These are phyloP conservation scores for Hypena proboscidalis DNA, from an alignment of 2,888 invertebrate species.

Conservation along the genomic window DNA sequence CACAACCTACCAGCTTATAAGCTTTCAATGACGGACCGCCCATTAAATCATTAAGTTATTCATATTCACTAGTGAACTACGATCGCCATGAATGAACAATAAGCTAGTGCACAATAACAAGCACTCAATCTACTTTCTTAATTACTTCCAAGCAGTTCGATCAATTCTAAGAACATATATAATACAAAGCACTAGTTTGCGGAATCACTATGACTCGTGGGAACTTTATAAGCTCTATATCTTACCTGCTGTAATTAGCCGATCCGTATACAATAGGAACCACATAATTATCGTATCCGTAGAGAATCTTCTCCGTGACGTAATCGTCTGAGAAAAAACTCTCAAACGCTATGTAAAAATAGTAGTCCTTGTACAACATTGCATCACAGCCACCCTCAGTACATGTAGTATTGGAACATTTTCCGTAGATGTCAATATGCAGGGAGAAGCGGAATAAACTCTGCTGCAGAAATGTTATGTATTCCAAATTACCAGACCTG, in stretches of 20 bases:
- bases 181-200: constrained; percentile 6
- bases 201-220: constrained; percentile 19
- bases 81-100: too few species aligned
- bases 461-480: constrained; percentile 55
- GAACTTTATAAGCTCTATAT: constrained; percentile 17
- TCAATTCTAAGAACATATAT: constrained; percentile 7
- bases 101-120: too few species aligned
- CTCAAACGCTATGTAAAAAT: constrained; percentile 69
- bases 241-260: constrained; percentile 84
- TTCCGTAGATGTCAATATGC: constrained; percentile 58
- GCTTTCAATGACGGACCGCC: too few species aligned
- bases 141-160: constrained; percentile 5
- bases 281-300: constrained; percentile 83
- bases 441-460: constrained; percentile 57
- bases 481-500: constrained; percentile 47
- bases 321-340: constrained; percentile 64
- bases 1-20: too few species aligned
- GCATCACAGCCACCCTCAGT: constrained; percentile 42
- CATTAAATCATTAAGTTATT: too few species aligned
- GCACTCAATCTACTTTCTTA: constrained; percentile 1
- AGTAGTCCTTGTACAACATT: constrained; percentile 57
- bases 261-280: constrained; percentile 89
- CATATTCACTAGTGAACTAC: too few species aligned
- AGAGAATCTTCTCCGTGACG: constrained; percentile 65
- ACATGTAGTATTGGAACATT: constrained; percentile 50